Evolutionary conservation across 2,888 invertebrate genomes (phyloP), one percentile per base, ranked within the genome.

Genomic region (Erebia ligea): DNA sequence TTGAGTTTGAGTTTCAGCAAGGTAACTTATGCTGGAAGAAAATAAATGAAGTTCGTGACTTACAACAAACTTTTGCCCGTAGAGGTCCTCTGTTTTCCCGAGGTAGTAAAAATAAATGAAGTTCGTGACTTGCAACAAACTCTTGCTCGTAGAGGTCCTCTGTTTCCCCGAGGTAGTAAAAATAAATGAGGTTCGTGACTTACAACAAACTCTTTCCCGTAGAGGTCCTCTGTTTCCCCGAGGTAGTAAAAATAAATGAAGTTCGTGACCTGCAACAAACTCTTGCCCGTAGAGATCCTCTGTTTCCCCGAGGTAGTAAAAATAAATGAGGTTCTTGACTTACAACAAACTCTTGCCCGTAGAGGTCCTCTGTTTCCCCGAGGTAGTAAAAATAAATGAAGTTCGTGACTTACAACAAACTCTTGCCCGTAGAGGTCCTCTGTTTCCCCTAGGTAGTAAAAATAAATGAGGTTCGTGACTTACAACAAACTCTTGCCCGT

Each of bases 141-240:
- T 52, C 58, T 70, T 75, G 77, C 68, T 75, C 73, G 0, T 6
- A 4, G 0, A 69, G 48, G 0, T 78, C 70, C 0, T 75, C 78
- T 0, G 70, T 73, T 10, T 69, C 75, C 0, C 68, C 77, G 6
- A 79, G 69, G 62, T 78, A 82, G 25, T 76, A 86, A 1, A 5
- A n/a, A 9, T 54, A 54, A 54, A 1, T 19, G 17, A 54, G 1
- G 9, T 2, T 0, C 0, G 54, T 25, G 21, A 56, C 56, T 48
- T 17, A 61, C 42, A 50, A 11, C 15, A 21, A n/a, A 54, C 25
- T 52, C 58, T 70, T 75, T 77, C 68, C 75, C 73, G 0, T 6
- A 4, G 0, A 69, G 48, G 0, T 78, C 70, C 0, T 75, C 78
- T 0, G 70, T 73, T 10, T 69, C 75, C 0, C 68, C 77, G 6